Evolutionary conservation across 2,888 invertebrate genomes (phyloP).

Genomic region (Drosophila melanosoma): DNA sequence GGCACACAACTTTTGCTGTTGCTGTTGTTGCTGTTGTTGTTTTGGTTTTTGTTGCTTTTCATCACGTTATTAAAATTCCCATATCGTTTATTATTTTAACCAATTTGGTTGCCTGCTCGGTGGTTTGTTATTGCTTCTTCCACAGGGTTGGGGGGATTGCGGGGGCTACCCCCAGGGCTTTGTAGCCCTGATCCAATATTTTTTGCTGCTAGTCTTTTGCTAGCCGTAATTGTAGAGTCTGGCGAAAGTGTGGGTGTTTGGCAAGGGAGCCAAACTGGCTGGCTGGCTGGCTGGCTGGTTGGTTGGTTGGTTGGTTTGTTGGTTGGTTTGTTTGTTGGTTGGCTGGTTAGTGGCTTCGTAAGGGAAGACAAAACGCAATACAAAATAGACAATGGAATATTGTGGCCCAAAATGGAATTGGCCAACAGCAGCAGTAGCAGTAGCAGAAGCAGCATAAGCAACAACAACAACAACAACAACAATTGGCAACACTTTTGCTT

Average conservation of each 20-base stretch:
- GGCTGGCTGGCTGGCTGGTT: not conserved
- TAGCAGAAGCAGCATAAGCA: conserved; percentile 1
- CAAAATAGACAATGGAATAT: conserved; percentile 76
- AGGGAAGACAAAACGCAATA: conserved; percentile 60
- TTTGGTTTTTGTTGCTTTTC: conserved; percentile 1
- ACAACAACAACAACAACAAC: conserved; percentile 39
- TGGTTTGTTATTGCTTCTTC: not conserved
- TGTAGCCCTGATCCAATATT: not conserved
- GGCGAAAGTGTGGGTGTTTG: conserved; percentile 27
- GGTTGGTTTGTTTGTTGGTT: not conserved
- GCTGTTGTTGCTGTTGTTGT: conserved; percentile 14
- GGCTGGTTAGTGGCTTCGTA: conserved; percentile 36
- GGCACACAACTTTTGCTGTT: conserved; percentile 13
- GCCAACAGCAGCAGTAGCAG: conserved; percentile 55
- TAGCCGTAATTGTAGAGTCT: not conserved
- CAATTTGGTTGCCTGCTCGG: conserved; percentile 10
- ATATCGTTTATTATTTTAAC: conserved; percentile 35
- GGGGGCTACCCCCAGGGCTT: not conserved
- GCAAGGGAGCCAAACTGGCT: not conserved
- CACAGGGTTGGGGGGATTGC: not conserved
- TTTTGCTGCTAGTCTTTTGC: not conserved
- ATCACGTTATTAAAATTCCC: conserved; percentile 39
- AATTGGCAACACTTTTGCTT: conserved; percentile 56
- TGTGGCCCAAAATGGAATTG: conserved; percentile 74
- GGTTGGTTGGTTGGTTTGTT: conserved; percentile 9